Percentiles rank a stretch among this genome's conserved stretches.
Conservation (phyloP, 2,888 invertebrate species). For the Gymnocheta viridis region DNA sequence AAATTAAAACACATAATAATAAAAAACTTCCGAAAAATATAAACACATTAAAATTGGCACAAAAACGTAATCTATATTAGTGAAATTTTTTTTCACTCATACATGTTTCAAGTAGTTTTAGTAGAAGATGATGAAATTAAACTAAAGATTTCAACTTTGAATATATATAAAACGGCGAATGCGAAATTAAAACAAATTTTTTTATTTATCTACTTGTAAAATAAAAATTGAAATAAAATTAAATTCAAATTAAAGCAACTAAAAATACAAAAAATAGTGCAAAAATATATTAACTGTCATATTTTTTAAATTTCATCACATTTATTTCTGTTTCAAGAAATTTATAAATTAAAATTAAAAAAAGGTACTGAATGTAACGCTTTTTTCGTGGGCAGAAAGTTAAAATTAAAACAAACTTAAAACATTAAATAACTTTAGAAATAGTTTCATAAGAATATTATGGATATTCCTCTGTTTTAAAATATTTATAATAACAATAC, state of each 20-base stretch:
- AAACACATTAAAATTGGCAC: slow-evolving; percentile 54
- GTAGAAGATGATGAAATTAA: slow-evolving; percentile 35
- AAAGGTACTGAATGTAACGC: slow-evolving; percentile 64
- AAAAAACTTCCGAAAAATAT: neutral
- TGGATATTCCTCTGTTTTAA: neutral
- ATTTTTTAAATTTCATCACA: slow-evolving; percentile 33
- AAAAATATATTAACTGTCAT: neutral
- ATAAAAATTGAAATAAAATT: neutral
- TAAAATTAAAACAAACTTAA: slow-evolving; percentile 15
- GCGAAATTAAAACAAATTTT: slow-evolving; percentile 35
- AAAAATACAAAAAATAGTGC: neutral
- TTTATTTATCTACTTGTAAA: neutral
- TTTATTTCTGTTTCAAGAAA: slow-evolving; percentile 28
- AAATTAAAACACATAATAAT: neutral
- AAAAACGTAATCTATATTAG: slow-evolving; percentile 62
- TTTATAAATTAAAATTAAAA: slow-evolving; percentile 38
- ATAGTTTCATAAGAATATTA: slow-evolving; percentile 12
- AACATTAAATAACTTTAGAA: slow-evolving; percentile 46
- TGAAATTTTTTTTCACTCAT: slow-evolving; percentile 2
- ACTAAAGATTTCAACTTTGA: slow-evolving; percentile 31
- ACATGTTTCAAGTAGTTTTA: neutral
- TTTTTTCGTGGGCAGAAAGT: slow-evolving; percentile 21
- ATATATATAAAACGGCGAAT: slow-evolving; percentile 45
- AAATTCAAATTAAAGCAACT: neutral
- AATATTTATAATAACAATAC: slow-evolving; percentile 45